Evolutionary conservation across 2,113 vertebrate genomes (phyloP).

Genomic region (Proteles cristata): DNA sequence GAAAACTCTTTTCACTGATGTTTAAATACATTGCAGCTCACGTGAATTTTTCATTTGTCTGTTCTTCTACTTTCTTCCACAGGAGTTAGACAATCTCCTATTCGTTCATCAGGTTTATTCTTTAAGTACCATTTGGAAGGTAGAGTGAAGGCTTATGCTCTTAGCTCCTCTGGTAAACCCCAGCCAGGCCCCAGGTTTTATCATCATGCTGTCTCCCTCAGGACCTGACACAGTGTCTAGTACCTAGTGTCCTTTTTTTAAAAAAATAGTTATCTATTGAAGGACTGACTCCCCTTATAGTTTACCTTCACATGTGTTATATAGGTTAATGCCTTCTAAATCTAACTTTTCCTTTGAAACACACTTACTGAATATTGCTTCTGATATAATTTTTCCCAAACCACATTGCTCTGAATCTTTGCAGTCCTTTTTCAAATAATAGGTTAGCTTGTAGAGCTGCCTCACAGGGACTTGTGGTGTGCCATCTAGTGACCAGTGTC

Average conservation of each 20-base stretch:
- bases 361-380: not conserved
- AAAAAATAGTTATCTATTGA: not conserved
- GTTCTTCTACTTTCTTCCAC: not conserved
- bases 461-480: constrained; percentile 29
- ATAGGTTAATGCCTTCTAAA: not conserved
- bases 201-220: not conserved
- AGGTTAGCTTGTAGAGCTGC: not conserved
- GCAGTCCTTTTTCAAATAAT: not conserved
- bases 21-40: not conserved
- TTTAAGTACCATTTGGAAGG: not conserved
- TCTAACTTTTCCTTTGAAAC: constrained; percentile 10
- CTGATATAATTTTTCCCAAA: not conserved
- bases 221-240: not conserved
- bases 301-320: not conserved
- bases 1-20: not conserved
- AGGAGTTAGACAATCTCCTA: not conserved
- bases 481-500: constrained; percentile 46
- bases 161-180: not conserved
- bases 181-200: not conserved
- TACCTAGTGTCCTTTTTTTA: not conserved
- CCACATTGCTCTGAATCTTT: not conserved
- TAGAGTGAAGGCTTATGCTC: not conserved
- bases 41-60: not conserved
- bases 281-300: not conserved
- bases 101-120: not conserved